Evolutionary conservation across 2,888 invertebrate species (phyloP), one percentile per base, ranked within the genome.

Genomic region (Gryllus longicercus): DNA sequence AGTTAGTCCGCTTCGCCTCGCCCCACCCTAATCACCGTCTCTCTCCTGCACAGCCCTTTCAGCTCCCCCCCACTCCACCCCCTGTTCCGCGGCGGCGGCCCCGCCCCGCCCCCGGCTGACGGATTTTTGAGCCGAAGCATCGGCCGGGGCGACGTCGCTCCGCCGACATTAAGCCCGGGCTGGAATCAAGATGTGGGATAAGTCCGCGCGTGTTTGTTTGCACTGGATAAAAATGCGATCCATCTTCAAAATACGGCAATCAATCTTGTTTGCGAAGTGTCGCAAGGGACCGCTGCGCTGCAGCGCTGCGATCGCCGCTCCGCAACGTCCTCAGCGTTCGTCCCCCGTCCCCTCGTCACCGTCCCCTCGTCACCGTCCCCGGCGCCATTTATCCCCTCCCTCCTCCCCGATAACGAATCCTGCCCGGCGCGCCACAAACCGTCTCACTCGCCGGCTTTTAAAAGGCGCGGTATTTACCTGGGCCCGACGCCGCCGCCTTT

Each of bases 221-320:
- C 63, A 63, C 63, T 63, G 63, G 63, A 63, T 63, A 63, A 63
- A 63, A 63, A 63, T n/a, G 63, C 63, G n/a, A 63, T 63, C 63
- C 63, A 63, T 63, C 63, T 63, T 63, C 63, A 63, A 63, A 63
- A 63, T 63, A 63, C 63, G 63, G 63, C 63, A 63, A 63, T 63
- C 63, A 63, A 63, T 63, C 63, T 63, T 63, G 63, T 63, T 63
- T 63, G 63, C 63, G 63, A n/a, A n/a, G 63, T 63, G 63, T 63
- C 63, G 12, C 63, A n/a, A 10, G 63, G 63, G 63, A 63, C n/a
- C 4, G 63, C 63, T 10, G n/a, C 16, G 63, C 5, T n/a, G 63
- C 63, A 4, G n/a, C 63, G 16, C 63, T 11, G n/a, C 63, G 63
- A 14, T 63, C 63, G 63, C 63, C 3, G 14, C 63, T 14, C 12